Percentiles rank a stretch among this genome's conserved stretches.
Conservation (phyloP, 2,113 vertebrate genomes). For the Aphyosemion australe region DNA sequence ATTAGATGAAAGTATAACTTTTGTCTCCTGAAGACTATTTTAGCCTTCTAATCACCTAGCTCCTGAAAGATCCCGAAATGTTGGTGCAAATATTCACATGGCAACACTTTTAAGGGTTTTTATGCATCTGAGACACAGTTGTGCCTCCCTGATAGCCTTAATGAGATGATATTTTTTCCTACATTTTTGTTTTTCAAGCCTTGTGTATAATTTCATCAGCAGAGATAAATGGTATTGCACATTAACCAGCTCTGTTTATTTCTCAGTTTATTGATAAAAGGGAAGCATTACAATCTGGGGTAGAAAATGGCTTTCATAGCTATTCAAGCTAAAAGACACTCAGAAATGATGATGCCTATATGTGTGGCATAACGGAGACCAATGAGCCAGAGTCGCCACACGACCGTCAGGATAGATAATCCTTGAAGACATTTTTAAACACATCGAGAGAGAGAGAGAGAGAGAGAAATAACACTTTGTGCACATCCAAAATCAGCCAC, state of each 20-base stretch:
- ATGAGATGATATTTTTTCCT: not conserved
- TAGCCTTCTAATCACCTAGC: too few relatives aligned
- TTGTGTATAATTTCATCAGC: not conserved
- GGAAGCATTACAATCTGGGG: not conserved
- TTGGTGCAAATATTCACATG: not conserved
- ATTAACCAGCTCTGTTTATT: slow-evolving; percentile 4
- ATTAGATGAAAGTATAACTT: too few relatives aligned
- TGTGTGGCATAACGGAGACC: slow-evolving; percentile 9
- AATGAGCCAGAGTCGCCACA: slow-evolving; percentile 18
- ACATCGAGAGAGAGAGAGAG: too few relatives aligned
- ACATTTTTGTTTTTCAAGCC: slow-evolving; percentile 6
- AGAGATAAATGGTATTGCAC: slow-evolving; percentile 1
- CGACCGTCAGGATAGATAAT: slow-evolving; percentile 3
- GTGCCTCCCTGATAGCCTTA: not conserved
- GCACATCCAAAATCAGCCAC: not conserved
- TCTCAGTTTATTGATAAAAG: slow-evolving; percentile 5
- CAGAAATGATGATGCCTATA: slow-evolving; percentile 12
- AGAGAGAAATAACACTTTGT: slow-evolving; percentile 28
- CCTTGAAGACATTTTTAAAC: slow-evolving; percentile 17
- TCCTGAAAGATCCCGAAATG: too few relatives aligned
- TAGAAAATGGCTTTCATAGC: slow-evolving; percentile 3
- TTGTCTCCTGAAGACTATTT: too few relatives aligned
- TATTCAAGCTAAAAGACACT: not conserved
- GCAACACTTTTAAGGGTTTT: not conserved
- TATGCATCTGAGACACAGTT: not conserved